These are phyloP conservation scores for Calidris pugnax DNA, from an alignment of 2,113 vertebrate species.

Conservation along the genomic window DNA sequence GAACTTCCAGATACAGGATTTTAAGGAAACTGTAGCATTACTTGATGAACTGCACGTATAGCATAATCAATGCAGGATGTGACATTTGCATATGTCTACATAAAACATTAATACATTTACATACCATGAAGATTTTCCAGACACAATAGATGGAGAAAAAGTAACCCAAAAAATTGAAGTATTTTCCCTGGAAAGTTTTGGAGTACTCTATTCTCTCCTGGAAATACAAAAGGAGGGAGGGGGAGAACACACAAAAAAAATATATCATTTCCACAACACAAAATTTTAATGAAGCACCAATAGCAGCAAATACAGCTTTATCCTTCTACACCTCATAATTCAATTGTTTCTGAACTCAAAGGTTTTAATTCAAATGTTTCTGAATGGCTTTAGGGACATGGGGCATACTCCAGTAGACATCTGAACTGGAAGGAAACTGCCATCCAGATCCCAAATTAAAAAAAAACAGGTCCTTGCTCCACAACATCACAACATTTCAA, in stretches of 20 bases:
- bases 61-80: neutral
- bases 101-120: slow-evolving; percentile 35
- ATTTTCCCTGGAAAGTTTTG: slow-evolving; percentile 98
- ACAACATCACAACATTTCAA: neutral
- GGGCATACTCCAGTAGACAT: neutral
- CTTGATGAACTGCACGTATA: neutral
- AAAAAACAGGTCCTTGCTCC: neutral
- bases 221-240: slow-evolving; percentile 5
- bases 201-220: slow-evolving; percentile 98
- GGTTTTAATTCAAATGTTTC: neutral
- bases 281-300: neutral
- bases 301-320: neutral
- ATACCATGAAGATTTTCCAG: slow-evolving; percentile 99
- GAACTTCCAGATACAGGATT: neutral
- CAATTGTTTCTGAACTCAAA: neutral
- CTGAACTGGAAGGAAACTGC: neutral
- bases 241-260: neutral
- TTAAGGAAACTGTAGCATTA: neutral
- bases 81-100: neutral
- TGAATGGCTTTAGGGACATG: neutral
- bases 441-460: neutral
- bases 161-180: slow-evolving; percentile 97
- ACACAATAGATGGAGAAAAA: slow-evolving; percentile 99
- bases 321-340: neutral
- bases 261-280: neutral